A percentile compares a stretch with the other conserved stretches of the same genome.
Conservation (phyloP, 2,888 invertebrate species). For the Tricholauxania praeusta region DNA sequence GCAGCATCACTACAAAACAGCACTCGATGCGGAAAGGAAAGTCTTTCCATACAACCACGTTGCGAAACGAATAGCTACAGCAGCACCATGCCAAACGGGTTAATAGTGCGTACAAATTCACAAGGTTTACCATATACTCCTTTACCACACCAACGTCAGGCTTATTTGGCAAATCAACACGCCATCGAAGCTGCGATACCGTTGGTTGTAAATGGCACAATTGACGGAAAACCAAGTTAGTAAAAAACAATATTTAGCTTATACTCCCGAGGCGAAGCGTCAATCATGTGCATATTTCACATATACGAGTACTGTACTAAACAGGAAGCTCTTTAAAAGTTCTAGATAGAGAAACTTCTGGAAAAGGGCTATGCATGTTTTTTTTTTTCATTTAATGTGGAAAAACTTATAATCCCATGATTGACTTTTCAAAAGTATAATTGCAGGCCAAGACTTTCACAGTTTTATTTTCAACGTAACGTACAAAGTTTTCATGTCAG, state of each 20-base stretch:
- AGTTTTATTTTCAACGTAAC: too few species aligned
- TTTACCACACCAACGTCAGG: slow-evolving; percentile 58
- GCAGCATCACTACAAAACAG: slow-evolving; percentile 35
- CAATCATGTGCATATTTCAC: too few species aligned
- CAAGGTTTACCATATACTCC: slow-evolving; percentile 65
- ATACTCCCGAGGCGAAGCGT: too few species aligned
- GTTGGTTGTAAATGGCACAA: slow-evolving; percentile 70
- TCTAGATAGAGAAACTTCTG: too few species aligned
- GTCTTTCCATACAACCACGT: background rate
- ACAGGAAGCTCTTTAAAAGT: too few species aligned
- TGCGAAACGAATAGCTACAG: background rate
- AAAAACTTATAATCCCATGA: too few species aligned
- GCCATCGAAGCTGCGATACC: slow-evolving; percentile 72
- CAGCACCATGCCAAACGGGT: slow-evolving; percentile 31
- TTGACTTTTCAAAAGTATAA: too few species aligned
- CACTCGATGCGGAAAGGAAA: slow-evolving; percentile 29
- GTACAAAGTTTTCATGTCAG: too few species aligned
- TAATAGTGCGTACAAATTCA: slow-evolving; percentile 59
- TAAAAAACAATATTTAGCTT: slow-evolving; percentile 59
- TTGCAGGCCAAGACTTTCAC: too few species aligned
- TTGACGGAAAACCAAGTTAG: slow-evolving; percentile 79
- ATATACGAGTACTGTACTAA: too few species aligned
- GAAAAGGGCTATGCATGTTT: too few species aligned
- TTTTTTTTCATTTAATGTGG: too few species aligned
- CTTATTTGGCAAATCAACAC: slow-evolving; percentile 64